phyloP scores from a whole-genome alignment of 1,140 invertebrate genomes.

The Zaprionus kolodkinae region DNA sequence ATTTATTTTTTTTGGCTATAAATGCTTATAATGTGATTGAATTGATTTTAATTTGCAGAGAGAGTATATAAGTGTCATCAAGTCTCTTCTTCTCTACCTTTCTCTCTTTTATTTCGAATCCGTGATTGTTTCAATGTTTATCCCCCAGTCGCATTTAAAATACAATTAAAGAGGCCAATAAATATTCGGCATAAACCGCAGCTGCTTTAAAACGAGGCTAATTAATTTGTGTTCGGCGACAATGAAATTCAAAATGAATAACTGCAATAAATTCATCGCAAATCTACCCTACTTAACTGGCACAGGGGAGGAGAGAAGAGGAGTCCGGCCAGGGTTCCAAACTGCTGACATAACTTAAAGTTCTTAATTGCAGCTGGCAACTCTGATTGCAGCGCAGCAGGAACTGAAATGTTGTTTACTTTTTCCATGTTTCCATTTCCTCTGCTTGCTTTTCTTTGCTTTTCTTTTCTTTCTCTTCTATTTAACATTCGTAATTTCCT shows the following conservation, averaged over 20 bases:
- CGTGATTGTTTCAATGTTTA: background rate
- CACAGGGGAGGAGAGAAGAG: background rate
- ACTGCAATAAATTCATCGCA: conserved; percentile 16
- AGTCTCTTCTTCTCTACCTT: background rate
- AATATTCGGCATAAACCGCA: conserved; percentile 26
- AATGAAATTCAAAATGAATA: conserved; percentile 14
- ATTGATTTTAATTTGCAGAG: background rate
- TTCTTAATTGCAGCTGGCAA: conserved; percentile 9
- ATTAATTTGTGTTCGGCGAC: conserved; percentile 27
- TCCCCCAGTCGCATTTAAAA: conserved; percentile 31
- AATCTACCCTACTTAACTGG: background rate
- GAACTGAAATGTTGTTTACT: background rate
- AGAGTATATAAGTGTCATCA: background rate
- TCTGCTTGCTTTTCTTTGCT: too few species aligned
- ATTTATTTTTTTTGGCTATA: too few species aligned
- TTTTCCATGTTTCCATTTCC: background rate
- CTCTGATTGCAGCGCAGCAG: background rate
- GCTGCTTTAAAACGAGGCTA: conserved; percentile 17
- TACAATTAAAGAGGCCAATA: conserved; percentile 27
- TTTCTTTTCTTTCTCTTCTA: background rate
- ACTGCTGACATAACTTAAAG: background rate
- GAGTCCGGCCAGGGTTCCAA: background rate
- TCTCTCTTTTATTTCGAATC: background rate
- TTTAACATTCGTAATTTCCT: background rate
- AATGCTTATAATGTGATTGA: too few species aligned